These are phyloP conservation scores for Thinocorus orbignyianus DNA, from an alignment of 2,113 vertebrate species.

Conservation along the genomic window DNA sequence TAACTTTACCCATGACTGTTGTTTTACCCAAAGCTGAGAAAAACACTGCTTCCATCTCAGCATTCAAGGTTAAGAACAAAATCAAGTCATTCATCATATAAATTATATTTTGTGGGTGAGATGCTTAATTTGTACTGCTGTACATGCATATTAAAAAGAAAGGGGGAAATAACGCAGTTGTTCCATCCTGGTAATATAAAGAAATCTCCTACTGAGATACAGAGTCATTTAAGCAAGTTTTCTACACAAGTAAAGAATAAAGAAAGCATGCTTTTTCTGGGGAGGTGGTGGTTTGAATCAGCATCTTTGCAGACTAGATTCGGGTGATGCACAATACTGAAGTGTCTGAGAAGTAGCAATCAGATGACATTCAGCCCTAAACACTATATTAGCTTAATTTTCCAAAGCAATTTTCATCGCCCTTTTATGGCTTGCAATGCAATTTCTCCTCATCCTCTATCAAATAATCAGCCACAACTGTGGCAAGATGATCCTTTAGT, in stretches of 20 bases:
- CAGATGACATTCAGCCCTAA: background rate
- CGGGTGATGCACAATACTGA: background rate
- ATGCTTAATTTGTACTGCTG: background rate
- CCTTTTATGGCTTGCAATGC: background rate
- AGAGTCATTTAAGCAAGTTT: background rate
- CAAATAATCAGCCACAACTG: background rate
- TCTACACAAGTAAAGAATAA: background rate
- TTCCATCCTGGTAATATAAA: background rate
- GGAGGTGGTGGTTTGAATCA: background rate
- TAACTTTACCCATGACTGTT: background rate
- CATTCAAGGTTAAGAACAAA: background rate
- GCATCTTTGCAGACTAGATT: background rate
- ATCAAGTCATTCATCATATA: background rate
- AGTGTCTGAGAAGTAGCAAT: background rate
- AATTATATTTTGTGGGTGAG: background rate
- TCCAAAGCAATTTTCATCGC: slow-evolving; percentile 5
- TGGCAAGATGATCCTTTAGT: background rate
- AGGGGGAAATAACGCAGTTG: background rate
- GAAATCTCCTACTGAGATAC: background rate
- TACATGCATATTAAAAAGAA: background rate
- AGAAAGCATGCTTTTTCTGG: background rate
- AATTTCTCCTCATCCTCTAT: background rate
- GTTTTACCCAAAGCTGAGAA: background rate
- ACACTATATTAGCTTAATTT: background rate
- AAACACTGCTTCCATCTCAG: background rate